phyloP scores from a whole-genome alignment of 2,113 vertebrate species.

The Thomomys bottae region DNA sequence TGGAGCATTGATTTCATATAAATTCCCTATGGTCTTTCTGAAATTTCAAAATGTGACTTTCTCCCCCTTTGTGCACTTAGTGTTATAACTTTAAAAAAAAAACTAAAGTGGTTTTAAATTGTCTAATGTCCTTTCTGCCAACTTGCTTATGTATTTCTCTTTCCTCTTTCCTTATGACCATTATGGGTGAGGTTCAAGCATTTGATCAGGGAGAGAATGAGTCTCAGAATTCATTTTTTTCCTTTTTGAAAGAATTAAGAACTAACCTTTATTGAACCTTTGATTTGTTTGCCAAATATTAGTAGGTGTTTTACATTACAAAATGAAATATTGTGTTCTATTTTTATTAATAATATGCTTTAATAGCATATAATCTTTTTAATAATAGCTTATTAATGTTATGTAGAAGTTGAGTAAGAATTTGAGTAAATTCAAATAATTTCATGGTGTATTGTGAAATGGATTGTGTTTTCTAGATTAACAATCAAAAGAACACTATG shows the following conservation, averaged over 20 bases:
- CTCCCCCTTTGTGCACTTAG: conserved; percentile 9
- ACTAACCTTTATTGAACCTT: neutral
- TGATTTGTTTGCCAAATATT: conserved; percentile 8
- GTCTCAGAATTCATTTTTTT: neutral
- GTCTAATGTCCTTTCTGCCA: neutral
- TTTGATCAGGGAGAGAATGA: conserved; percentile 12
- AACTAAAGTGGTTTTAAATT: neutral
- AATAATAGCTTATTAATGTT: neutral
- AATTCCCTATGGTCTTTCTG: neutral
- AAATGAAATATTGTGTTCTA: neutral
- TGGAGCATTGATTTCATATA: conserved; percentile 45
- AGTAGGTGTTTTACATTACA: neutral
- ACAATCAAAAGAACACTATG: neutral
- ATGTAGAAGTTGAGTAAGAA: conserved; percentile 20
- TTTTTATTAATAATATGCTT: neutral
- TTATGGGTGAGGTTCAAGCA: neutral
- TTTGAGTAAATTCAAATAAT: conserved; percentile 31
- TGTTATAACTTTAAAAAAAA: neutral
- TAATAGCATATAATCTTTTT: neutral
- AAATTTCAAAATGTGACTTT: conserved; percentile 22
- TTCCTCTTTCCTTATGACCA: neutral
- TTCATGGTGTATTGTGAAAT: conserved; percentile 29
- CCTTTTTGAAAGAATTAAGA: neutral
- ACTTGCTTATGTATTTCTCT: neutral
- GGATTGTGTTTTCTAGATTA: neutral